Conservation (phyloP, 1,140 invertebrate genomes). For the Antheraea pernyi region DNA sequence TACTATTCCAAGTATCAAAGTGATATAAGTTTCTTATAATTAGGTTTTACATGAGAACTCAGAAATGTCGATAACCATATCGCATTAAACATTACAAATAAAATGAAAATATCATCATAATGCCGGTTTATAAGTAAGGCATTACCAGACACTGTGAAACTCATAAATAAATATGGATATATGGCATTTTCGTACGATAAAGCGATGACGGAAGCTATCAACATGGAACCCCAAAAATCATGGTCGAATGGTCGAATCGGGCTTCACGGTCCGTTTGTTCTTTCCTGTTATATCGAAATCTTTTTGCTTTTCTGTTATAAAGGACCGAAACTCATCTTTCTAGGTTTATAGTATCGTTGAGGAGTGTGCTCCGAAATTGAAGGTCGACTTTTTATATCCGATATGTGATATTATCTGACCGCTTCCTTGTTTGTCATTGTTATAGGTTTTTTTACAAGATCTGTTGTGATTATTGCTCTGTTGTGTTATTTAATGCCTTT, state of each 20-base stretch:
- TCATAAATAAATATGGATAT: background rate
- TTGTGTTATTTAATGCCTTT: background rate
- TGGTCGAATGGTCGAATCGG: constrained; percentile 48
- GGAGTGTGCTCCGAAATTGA: constrained; percentile 25
- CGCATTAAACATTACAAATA: no score
- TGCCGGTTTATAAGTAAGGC: no score
- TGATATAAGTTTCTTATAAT: no score
- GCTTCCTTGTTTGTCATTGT: background rate
- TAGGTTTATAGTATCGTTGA: constrained; percentile 39
- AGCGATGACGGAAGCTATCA: constrained; percentile 24
- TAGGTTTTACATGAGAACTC: no score
- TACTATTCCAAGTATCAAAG: no score
- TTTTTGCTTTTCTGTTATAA: constrained; percentile 45
- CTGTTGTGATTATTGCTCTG: background rate
- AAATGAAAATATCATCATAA: no score
- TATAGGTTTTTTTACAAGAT: background rate
- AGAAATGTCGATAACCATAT: no score
- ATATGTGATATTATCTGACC: constrained; percentile 9
- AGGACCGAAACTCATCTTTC: constrained; percentile 35
- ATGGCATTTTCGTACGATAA: background rate
- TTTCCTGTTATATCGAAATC: constrained; percentile 53
- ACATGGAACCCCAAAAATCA: constrained; percentile 45
- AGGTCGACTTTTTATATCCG: constrained; percentile 12
- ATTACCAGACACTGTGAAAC: background rate
- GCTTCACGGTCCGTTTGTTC: constrained; percentile 51